phyloP scores from a whole-genome alignment of 2,113 vertebrate species.

The Eleginops maclovinus region DNA sequence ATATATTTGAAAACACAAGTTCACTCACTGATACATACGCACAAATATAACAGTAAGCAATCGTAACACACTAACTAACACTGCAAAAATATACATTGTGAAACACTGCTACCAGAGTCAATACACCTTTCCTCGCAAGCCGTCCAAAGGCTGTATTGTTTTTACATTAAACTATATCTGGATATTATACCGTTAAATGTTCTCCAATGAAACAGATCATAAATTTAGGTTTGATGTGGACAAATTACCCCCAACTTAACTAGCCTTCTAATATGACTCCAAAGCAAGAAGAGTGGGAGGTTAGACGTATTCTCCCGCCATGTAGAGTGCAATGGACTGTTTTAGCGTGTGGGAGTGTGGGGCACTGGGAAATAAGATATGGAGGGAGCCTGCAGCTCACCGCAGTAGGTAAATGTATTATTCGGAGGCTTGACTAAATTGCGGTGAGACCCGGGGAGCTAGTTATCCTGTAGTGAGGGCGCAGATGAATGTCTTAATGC shows the following conservation, averaged over 20 bases:
- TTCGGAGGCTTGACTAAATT: constrained; percentile 73
- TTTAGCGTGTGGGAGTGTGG: constrained; percentile 50
- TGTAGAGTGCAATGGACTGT: constrained; percentile 34
- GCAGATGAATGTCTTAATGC: constrained; percentile 71
- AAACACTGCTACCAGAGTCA: background rate
- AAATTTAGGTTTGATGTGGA: constrained; percentile 2
- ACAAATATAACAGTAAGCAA: background rate
- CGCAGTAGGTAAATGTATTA: constrained; percentile 68
- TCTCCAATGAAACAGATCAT: constrained; percentile 25
- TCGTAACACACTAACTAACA: background rate
- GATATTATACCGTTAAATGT: constrained; percentile 13
- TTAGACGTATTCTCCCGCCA: constrained; percentile 43
- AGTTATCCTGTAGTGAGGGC: constrained; percentile 61
- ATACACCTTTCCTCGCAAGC: constrained; percentile 1
- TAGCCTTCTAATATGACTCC: constrained; percentile 57
- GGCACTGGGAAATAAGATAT: constrained; percentile 74
- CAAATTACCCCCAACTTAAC: constrained; percentile 38
- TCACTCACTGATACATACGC: background rate
- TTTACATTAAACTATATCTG: background rate
- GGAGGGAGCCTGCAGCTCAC: constrained; percentile 55
- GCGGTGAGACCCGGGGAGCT: constrained; percentile 76
- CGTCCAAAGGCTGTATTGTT: background rate
- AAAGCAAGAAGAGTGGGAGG: constrained; percentile 60
- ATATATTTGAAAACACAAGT: too few species aligned
- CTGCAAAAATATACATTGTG: background rate